phyloP scores from a whole-genome alignment of 2,113 vertebrate species.

The Lipophrys pholis region DNA sequence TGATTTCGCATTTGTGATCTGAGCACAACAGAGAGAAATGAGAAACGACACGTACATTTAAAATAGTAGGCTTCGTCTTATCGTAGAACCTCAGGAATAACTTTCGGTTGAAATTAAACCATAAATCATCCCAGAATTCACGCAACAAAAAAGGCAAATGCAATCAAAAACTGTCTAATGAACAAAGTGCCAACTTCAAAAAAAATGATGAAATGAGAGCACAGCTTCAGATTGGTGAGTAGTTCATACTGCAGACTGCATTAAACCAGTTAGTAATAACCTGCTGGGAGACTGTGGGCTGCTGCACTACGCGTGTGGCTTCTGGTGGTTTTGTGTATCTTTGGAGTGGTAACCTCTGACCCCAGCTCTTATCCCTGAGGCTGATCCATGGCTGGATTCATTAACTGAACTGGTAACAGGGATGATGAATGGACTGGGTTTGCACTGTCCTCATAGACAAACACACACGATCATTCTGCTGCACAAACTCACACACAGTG shows the following conservation, averaged over 20 bases:
- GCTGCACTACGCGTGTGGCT: constrained; percentile 21
- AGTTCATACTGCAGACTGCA: not conserved
- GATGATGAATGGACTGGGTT: constrained; percentile 61
- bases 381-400: constrained; percentile 46
- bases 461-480: not conserved
- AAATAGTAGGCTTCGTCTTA: not conserved
- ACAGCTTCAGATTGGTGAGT: not conserved
- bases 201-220: not conserved
- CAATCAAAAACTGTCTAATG: not conserved
- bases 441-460: constrained; percentile 24
- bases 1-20: constrained; percentile 1
- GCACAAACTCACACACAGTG: not conserved
- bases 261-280: constrained; percentile 5
- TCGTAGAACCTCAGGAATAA: not conserved
- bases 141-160: not conserved
- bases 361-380: constrained; percentile 28
- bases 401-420: constrained; percentile 47
- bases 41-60: not conserved
- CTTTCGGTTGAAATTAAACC: not conserved
- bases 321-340: not conserved
- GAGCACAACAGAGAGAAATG: not conserved
- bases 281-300: not conserved
- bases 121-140: not conserved
- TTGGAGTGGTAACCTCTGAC: constrained; percentile 28
- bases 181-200: not conserved